These are phyloP conservation scores for Sanderia malayensis DNA, from an alignment of 30 jellyfish, hydroid and myxozoan genomes.

Conservation along the genomic window DNA sequence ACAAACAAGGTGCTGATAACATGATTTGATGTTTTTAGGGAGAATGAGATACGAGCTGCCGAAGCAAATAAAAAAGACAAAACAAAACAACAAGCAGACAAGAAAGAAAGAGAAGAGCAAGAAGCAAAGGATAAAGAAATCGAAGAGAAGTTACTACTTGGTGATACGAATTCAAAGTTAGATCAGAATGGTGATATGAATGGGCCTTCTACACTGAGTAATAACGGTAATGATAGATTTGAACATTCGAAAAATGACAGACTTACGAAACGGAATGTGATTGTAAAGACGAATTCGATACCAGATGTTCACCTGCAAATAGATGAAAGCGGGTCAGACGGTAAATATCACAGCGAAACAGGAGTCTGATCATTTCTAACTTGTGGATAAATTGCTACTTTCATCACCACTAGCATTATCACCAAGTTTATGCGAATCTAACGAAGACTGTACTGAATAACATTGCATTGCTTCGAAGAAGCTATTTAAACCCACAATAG, in stretches of 20 bases:
- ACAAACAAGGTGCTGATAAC: too few relatives aligned
- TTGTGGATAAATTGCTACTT: too few relatives aligned
- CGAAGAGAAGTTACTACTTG: constrained; percentile 48
- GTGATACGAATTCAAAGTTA: constrained; percentile 30
- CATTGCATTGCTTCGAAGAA: too few relatives aligned
- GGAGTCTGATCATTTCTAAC: too few relatives aligned
- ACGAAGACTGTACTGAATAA: too few relatives aligned
- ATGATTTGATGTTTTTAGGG: constrained; percentile 57
- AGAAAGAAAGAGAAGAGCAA: constrained; percentile 61
- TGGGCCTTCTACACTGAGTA: constrained; percentile 50
- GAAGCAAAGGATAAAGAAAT: constrained; percentile 46
- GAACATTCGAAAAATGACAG: constrained; percentile 27
- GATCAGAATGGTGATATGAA: constrained; percentile 63
- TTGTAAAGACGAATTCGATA: constrained; percentile 41
- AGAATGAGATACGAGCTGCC: constrained; percentile 93
- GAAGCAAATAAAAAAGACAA: constrained; percentile 89
- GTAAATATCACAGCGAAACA: constrained; percentile 47
- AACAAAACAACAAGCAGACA: constrained; percentile 77
- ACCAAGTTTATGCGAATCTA: too few relatives aligned
- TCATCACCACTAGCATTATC: too few relatives aligned
- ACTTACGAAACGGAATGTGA: constrained; percentile 21
- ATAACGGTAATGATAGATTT: constrained; percentile 39
- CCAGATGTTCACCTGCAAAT: constrained; percentile 63
- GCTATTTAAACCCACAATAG: too few relatives aligned
- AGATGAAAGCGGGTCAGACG: constrained; percentile 23